phyloP scores from a whole-genome alignment of 2,113 vertebrate species.

The Sphyrna mokarran region DNA sequence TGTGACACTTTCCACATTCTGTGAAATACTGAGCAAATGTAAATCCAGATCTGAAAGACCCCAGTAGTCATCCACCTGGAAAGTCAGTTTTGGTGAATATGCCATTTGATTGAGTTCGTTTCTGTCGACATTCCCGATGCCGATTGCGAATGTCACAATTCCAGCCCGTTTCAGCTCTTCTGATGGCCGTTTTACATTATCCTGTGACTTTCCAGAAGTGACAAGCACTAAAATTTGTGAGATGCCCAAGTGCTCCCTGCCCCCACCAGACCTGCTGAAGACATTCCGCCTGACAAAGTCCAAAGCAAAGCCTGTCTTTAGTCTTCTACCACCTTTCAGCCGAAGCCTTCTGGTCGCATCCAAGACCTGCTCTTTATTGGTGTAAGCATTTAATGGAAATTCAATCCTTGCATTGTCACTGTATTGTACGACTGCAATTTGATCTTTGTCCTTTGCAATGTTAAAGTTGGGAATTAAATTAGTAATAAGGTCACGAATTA shows the following conservation, averaged over 20 bases:
- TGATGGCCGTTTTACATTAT: conserved; percentile 42
- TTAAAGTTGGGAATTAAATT: conserved; percentile 72
- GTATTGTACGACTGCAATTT: conserved; percentile 76
- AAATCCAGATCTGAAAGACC: conserved; percentile 9
- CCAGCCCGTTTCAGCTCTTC: conserved; percentile 4
- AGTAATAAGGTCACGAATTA: conserved; percentile 71
- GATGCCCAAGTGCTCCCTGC: conserved; percentile 64
- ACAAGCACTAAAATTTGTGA: conserved; percentile 78
- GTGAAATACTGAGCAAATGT: not conserved
- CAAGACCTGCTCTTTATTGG: conserved; percentile 52
- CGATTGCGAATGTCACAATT: conserved; percentile 27
- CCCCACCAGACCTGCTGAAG: conserved; percentile 62
- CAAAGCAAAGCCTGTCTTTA: conserved; percentile 76
- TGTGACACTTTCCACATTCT: not conserved
- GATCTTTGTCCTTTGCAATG: conserved; percentile 74
- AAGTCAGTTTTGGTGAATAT: conserved; percentile 15
- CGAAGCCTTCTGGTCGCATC: conserved; percentile 56
- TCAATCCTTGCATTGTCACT: conserved; percentile 60
- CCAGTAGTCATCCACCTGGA: not conserved
- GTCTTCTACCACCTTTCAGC: conserved; percentile 49
- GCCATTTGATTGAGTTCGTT: conserved; percentile 27
- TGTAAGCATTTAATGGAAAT: conserved; percentile 70
- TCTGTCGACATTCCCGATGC: conserved; percentile 35
- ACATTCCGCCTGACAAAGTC: conserved; percentile 70
- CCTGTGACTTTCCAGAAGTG: conserved; percentile 74